phyloP scores from a whole-genome alignment of 2,888 invertebrate species.

The Leucozona laternaria region DNA sequence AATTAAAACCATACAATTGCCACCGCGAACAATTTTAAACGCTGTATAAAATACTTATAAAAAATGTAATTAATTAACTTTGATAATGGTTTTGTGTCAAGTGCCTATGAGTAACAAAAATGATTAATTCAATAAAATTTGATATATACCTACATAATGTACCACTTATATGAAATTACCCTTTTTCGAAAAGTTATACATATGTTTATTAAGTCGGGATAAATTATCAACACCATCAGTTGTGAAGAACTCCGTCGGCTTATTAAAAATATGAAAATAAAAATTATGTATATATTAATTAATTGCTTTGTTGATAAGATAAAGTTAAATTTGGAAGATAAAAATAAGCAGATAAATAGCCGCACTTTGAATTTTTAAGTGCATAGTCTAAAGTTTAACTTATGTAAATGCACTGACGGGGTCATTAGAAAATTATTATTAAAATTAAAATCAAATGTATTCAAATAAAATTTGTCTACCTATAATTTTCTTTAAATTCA shows the following conservation, averaged over 20 bases:
- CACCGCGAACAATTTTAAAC: neutral
- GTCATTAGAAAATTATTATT: too few relatives aligned
- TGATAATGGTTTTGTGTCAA: neutral
- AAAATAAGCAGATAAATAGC: too few relatives aligned
- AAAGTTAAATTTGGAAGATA: too few relatives aligned
- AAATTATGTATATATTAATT: too few relatives aligned
- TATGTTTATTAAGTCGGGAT: neutral
- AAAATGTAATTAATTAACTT: neutral
- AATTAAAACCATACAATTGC: neutral
- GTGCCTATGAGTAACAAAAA: neutral
- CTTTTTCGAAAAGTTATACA: neutral
- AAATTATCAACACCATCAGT: neutral
- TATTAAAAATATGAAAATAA: neutral
- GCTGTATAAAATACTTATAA: neutral
- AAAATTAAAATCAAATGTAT: too few relatives aligned
- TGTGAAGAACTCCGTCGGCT: neutral
- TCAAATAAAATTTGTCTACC: too few relatives aligned
- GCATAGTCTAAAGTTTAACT: too few relatives aligned
- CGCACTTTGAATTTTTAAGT: too few relatives aligned
- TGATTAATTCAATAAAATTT: neutral
- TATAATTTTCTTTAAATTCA: too few relatives aligned
- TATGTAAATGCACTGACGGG: too few relatives aligned
- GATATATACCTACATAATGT: neutral
- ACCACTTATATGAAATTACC: neutral
- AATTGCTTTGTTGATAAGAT: too few relatives aligned